Percentiles rank a stretch among this genome's conserved stretches.
These are phyloP conservation scores for Elymnias hypermnestra DNA, from an alignment of 1,140 invertebrate species.

Conservation along the genomic window DNA sequence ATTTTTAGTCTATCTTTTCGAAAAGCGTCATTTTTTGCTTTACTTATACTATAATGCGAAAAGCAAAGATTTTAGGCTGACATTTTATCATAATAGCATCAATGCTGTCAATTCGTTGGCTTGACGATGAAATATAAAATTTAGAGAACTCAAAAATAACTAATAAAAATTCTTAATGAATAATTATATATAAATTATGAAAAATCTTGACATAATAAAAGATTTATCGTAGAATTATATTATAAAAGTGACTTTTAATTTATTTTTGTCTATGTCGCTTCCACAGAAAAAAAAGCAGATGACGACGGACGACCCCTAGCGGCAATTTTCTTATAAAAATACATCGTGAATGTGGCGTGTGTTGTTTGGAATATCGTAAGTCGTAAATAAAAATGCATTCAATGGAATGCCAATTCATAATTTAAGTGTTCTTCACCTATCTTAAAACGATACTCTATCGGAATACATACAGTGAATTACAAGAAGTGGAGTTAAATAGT, in stretches of 20 bases:
- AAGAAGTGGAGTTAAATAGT: slow-evolving; percentile 39
- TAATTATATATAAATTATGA: too few relatives aligned
- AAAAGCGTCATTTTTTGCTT: too few relatives aligned
- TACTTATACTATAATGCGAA: too few relatives aligned
- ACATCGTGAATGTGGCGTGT: slow-evolving; percentile 77
- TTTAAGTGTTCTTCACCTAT: slow-evolving; percentile 50
- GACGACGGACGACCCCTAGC: slow-evolving; percentile 58
- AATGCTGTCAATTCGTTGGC: too few relatives aligned
- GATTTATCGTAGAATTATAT: too few relatives aligned
- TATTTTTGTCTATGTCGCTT: slow-evolving; percentile 8
- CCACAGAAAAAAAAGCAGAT: slow-evolving; percentile 23
- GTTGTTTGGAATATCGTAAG: slow-evolving; percentile 73
- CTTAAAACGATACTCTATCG: slow-evolving; percentile 42
- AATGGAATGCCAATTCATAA: slow-evolving; percentile 45
- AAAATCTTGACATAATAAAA: too few relatives aligned
- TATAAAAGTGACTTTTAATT: background rate
- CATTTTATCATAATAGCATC: too few relatives aligned
- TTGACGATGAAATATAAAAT: too few relatives aligned
- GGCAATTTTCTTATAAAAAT: slow-evolving; percentile 61
- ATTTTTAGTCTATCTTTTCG: too few relatives aligned
- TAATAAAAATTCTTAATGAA: too few relatives aligned
- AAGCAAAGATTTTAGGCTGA: too few relatives aligned
- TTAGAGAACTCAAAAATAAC: too few relatives aligned
- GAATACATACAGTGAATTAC: slow-evolving; percentile 36
- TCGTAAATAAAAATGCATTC: slow-evolving; percentile 75